Base-by-base conservation (phyloP, 2,888 invertebrate species). In the Aphrophora alni region DNA sequence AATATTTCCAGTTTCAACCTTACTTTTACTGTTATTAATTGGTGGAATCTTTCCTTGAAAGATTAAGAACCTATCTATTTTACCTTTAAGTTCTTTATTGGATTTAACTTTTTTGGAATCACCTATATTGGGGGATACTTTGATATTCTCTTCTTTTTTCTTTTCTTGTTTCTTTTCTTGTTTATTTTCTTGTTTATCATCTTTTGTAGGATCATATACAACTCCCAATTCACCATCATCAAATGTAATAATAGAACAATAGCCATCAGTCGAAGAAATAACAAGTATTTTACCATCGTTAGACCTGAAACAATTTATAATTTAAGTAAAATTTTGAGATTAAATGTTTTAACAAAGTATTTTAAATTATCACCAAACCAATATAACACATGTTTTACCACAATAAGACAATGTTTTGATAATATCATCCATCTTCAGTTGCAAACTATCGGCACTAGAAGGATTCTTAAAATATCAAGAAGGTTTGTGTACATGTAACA, bases 181-280 rank as follows among this genome's bases (percentile, higher is more conserved):
- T 51, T 78, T 82, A 8, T 78, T 70, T 68, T 82, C 21, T 74
- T 44, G 10, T 24, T 77, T 81, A 73, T 76, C 82, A 44, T 84
- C 82, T 82, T 84, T 83, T 83, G 83, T 82, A 44, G 84, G 84
- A 7, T 85, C 84, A 77, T 85, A 87, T 2, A 86, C 82, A 74
- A 87, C 85, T 51, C 97, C 97, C 17, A 97, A 88, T 89, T 97
- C 96, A 17, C 90, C 91, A 8, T 91, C 88, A 38, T 91, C 91
- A 88, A 97, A 96, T n/a, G 93, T 92, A 26, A 97, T 90, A 77
- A 97, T 89, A 0, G 97, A 95, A 88, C 96, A 96, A 88, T 95
- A 98, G 0, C 97, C 97, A 89, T 98, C 97, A 0, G 95, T 95
- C 17, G 97, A 97, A 2, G 96, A 95, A 0, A 94, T 93, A 7